Conservation (phyloP, 2,797 vertebrate genomes). For the Phataginus tricuspis region DNA sequence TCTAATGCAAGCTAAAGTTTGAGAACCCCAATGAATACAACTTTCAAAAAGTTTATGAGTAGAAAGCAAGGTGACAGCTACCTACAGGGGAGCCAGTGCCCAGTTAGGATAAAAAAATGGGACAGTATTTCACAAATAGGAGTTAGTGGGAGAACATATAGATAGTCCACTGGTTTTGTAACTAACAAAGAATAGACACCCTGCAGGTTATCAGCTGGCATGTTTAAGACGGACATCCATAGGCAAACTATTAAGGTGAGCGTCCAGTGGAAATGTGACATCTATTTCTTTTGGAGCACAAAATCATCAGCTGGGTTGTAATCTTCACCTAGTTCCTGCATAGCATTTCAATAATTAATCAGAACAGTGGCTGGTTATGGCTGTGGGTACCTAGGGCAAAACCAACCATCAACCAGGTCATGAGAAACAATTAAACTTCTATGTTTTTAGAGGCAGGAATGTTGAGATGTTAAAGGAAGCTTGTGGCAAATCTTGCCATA, state of each 20-base stretch:
- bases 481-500: conserved; percentile 8
- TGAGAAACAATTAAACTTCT: background rate
- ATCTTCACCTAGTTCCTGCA: background rate
- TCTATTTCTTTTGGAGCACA: conserved; percentile 42
- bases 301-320: background rate
- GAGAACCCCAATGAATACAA: background rate
- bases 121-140: background rate
- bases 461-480: background rate
- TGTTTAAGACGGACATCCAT: background rate
- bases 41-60: background rate
- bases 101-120: background rate
- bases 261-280: background rate
- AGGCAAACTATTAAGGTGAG: background rate
- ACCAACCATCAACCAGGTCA: background rate
- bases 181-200: background rate
- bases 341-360: background rate
- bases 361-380: background rate
- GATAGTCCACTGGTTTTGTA: background rate
- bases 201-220: background rate
- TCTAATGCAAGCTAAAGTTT: background rate
- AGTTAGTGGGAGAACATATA: background rate
- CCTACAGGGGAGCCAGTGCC: background rate
- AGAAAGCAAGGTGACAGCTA: background rate
- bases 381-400: background rate
- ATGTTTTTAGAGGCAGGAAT: conserved; percentile 7